Base-by-base conservation (phyloP, 2,113 vertebrate genomes). In the Vidua macroura region DNA sequence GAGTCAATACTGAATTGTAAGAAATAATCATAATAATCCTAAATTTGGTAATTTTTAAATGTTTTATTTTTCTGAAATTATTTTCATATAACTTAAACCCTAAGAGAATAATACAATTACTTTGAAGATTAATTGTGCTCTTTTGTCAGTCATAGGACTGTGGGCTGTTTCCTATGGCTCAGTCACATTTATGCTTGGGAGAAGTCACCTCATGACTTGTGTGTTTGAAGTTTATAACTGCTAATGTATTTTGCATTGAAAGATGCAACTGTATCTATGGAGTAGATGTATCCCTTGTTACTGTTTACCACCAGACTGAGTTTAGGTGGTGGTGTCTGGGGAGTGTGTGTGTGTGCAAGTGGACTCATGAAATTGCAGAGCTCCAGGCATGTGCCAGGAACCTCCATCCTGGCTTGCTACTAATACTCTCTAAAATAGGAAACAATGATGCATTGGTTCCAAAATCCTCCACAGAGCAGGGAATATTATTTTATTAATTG, bases 371-470 rank as follows among this genome's bases (percentile, higher is more conserved):
- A 86, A 35, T 35, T 35, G 8, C 30, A 73, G 41, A 78, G n/a
- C 10, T 41, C 49, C 64, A 44, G 33, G 37, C 5, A 18, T 1
- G 0, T 2, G 2, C 25, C 1, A 7, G 23, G 21, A 17, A n/a
- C 13, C 35, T 66, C 22, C 24, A 30, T 33, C 46, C 19, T 46
- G 24, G 9, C 23, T 66, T 69, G 35, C 22, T 79, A 19, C 16
- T 83, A 46, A 12, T n/a, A 31, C 6, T 52, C 3, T 52, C 39
- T 91, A 55, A 23, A 22, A 10, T 18, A 31, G 13, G 10, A 66
- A 64, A 59, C 1, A 31, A 22, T 14, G 2, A 60, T 22, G 21
- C 0, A 1, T 7, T 43, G 39, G 10, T 49, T 66, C 88, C 27
- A 76, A 83, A 94, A 56, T 39, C 3, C 1, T 74, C n/a, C 33